Base-by-base conservation (phyloP, 2,797 vertebrate species). In the Eremophila alpestris region DNA sequence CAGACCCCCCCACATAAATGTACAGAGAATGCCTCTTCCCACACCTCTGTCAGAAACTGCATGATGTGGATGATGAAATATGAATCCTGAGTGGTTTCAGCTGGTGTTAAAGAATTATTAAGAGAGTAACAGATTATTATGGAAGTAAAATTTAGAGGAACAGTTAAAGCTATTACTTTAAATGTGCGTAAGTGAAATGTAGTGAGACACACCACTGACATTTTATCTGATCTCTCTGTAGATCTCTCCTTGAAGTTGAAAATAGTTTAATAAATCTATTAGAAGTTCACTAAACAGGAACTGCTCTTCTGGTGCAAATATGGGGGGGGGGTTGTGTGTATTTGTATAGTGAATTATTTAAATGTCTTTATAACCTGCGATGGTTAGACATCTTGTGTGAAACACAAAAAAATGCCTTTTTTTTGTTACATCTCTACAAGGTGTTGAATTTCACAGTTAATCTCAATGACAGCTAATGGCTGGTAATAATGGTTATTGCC, bases 321-420 rank as follows among this genome's bases (percentile, higher is more conserved):
- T 18, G 1, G 4, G 2, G 2, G 0, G 30, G 7, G 38, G 38
- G 38, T 38, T 45, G 4, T 74, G 8, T 64, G n/a, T 17, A 52
- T 60, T 70, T 49, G 6, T 23, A 17, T 24, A 41, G 14, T 27
- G 48, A 68, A 38, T 62, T 77, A 11, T 23, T 89, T 10, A 54
- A 62, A 14, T 59, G 16, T 36, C 13, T 41, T 23, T 59, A 13
- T 67, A 49, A 67, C 4, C 4, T 56, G 60, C 23, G 68, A 1
- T 54, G 5, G 17, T n/a, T 63, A 79, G 26, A 24, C 46, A 5
- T 24, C 29, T 7, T 5, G 6, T 55, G 18, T 55, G 30, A 87
- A 69, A 59, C 51, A 26, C 20, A 55, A 51, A 79, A 79, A 90
- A 63, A 65, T 34, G 13, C 4, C 9, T 5, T 65, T 77, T 80